These are phyloP conservation scores for Drosophila meridiana DNA, from an alignment of 2,888 invertebrate genomes.

Conservation along the genomic window DNA sequence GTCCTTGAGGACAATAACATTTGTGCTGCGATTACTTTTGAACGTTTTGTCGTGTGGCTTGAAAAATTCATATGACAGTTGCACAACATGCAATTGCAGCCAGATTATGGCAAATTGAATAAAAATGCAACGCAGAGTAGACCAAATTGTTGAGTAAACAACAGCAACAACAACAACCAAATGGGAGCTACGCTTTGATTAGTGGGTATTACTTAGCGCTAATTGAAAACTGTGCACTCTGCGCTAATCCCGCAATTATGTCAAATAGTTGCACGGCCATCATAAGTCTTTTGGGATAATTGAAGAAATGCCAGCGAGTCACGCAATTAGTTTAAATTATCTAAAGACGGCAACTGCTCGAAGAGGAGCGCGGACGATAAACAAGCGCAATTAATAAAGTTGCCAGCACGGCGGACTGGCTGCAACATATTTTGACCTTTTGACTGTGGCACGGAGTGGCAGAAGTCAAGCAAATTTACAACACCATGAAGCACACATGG, in stretches of 20 bases:
- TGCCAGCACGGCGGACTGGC: slow-evolving; percentile 53
- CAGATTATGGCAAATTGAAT: slow-evolving; percentile 64
- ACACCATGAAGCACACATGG: slow-evolving; percentile 55
- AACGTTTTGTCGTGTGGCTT: slow-evolving; percentile 33
- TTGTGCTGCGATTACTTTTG: slow-evolving; percentile 20
- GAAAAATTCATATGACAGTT: slow-evolving; percentile 52
- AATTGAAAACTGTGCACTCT: slow-evolving; percentile 65
- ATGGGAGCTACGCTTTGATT: slow-evolving; percentile 52
- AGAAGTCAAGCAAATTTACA: slow-evolving; percentile 47
- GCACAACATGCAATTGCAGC: slow-evolving; percentile 48
- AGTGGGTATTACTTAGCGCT: slow-evolving; percentile 50
- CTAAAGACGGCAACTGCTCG: slow-evolving; percentile 42
- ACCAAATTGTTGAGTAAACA: slow-evolving; percentile 46
- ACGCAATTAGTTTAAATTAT: slow-evolving; percentile 79
- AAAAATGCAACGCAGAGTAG: slow-evolving; percentile 20
- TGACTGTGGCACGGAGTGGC: slow-evolving; percentile 19
- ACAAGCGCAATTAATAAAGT: slow-evolving; percentile 81
- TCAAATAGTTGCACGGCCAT: slow-evolving; percentile 64
- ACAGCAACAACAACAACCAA: background rate
- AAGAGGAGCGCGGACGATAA: slow-evolving; percentile 59
- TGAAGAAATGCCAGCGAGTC: slow-evolving; percentile 67
- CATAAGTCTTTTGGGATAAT: slow-evolving; percentile 68
- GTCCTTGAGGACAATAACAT: slow-evolving; percentile 51
- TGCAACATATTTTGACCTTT: slow-evolving; percentile 71
- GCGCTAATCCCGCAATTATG: slow-evolving; percentile 65